Evolutionary conservation across 2,888 invertebrate genomes (phyloP), one percentile per base, ranked within the genome.

Genomic region (Coleophora flavipennella): DNA sequence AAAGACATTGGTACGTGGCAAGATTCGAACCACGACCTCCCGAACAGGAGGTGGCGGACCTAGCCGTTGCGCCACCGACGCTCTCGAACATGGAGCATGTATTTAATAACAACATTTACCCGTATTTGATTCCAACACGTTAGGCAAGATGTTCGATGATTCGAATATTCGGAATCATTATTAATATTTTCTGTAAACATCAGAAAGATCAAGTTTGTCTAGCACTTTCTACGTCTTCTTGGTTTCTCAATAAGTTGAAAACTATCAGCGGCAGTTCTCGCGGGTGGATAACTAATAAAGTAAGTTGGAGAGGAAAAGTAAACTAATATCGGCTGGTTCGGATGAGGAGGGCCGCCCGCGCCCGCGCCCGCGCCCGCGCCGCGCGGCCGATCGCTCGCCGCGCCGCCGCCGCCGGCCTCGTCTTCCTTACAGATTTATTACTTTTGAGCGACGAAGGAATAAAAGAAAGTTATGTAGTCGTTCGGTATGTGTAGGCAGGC

Each of bases 261-360:
- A 78, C 72, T 80, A 79, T 77, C 70, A 69, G 59, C 59, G 67
- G 63, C 67, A 66, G 68, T 67, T 71, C 67, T 68, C 62, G 62
- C 65, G 69, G 70, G 54, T 71, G 62, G 75, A 68, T 80, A 81
- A 77, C 77, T 81, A 81, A 81, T 84, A 83, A 80, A 78, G 75
- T 78, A 80, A 84, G 76, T 81, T 83, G 67, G 70, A 81, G 81
- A 75, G 76, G 74, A 78, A 83, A 85, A 85, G 85, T 83, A 85
- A 85, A 85, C 85, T 85, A 85, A 85, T 85, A 85, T 83, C 84
- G 76, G 75, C 57, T 67, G 73, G 72, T n/a, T 72, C 67, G 67
- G 56, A 55, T 63, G 70, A 62, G 60, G 62, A 59, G 61, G 62
- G 62, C 50, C 55, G 62, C 52, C 61, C 56, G 58, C 55, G 62